Percentiles rank a stretch among this genome's conserved stretches.
Evolutionary conservation across 2,888 invertebrate species (phyloP).

Genomic region (Stomorhina lunata): DNA sequence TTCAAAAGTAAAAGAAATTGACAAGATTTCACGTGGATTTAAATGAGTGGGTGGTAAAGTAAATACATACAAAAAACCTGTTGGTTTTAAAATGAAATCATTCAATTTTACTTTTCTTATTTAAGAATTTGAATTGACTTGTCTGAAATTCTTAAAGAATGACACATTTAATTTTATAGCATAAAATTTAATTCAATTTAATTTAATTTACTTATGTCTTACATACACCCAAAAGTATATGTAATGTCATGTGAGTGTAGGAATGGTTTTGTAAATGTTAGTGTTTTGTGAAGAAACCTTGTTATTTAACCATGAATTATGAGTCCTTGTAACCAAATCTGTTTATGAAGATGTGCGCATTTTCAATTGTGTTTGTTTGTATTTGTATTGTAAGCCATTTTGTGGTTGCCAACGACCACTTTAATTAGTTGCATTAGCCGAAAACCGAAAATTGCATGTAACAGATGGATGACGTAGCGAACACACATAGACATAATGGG

Average conservation of each 20-base stretch:
- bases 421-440: conserved; percentile 74
- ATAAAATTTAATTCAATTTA: conserved; percentile 16
- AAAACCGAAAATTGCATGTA: conserved; percentile 64
- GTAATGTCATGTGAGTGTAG: neutral
- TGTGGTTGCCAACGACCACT: conserved; percentile 71
- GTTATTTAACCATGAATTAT: conserved; percentile 62
- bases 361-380: neutral
- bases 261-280: neutral
- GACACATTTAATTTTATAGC: conserved; percentile 20
- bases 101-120: no score
- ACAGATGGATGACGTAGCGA: conserved; percentile 56
- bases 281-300: conserved; percentile 24
- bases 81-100: conserved; percentile 28
- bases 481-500: neutral
- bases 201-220: neutral
- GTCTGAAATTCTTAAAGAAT: conserved; percentile 21
- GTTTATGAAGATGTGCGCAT: conserved; percentile 8
- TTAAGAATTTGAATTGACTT: no score
- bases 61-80: conserved; percentile 43
- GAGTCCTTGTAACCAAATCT: conserved; percentile 58
- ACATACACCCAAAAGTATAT: neutral
- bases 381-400: conserved; percentile 57
- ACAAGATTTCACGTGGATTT: conserved; percentile 43
- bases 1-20: conserved; percentile 55
- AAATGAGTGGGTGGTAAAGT: conserved; percentile 7